Conservation (phyloP, 1,140 invertebrate genomes). For the Trinorchestia longiramus region DNA sequence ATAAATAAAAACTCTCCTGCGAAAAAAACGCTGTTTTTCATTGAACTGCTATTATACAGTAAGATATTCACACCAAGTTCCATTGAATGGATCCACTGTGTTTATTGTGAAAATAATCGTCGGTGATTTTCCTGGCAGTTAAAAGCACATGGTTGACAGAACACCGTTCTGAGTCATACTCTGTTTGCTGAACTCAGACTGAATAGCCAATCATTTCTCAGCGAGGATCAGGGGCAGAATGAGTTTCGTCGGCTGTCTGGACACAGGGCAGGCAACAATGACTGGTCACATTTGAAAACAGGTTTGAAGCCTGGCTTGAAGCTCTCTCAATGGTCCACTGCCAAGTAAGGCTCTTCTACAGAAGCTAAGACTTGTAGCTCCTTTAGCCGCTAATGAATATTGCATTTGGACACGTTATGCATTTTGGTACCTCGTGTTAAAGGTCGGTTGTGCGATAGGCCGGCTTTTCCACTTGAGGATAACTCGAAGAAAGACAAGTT, state of each 20-base stretch:
- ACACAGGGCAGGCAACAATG: neutral
- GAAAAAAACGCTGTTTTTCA: neutral
- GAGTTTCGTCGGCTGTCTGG: neutral
- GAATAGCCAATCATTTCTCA: constrained; percentile 1
- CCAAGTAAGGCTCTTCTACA: neutral
- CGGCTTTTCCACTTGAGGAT: neutral
- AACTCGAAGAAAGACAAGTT: neutral
- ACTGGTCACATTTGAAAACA: neutral
- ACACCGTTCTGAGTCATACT: neutral
- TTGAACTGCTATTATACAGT: neutral
- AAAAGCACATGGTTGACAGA: neutral
- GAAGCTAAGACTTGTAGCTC: neutral
- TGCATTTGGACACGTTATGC: neutral
- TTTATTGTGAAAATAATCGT: neutral
- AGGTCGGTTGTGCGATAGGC: neutral
- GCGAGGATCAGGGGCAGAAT: neutral
- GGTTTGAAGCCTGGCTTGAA: neutral
- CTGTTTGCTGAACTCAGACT: neutral
- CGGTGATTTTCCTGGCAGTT: neutral
- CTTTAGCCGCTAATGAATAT: neutral
- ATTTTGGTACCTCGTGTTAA: neutral
- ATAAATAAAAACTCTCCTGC: neutral
- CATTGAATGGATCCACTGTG: neutral
- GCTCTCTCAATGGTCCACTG: neutral
- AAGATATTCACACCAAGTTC: neutral